phyloP scores from a whole-genome alignment of 2,888 invertebrate genomes.

The Penaeus monodon region DNA sequence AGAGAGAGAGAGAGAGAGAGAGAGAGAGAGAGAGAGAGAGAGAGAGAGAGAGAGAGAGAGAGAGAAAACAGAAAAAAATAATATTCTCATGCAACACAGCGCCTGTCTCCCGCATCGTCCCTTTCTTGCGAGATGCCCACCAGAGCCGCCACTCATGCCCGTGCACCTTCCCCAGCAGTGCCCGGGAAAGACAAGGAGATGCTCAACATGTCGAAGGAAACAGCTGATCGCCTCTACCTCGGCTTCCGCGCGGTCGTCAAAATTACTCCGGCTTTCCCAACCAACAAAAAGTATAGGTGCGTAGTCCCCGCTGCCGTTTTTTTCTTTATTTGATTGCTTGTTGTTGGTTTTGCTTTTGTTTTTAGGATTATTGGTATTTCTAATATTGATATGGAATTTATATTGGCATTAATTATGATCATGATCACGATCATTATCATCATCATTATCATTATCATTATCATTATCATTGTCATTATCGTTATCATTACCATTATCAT shows the following conservation, averaged over 20 bases:
- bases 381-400: too few species aligned
- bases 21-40: neutral
- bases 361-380: neutral
- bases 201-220: constrained; percentile 17
- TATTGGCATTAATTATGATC: too few species aligned
- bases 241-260: constrained; percentile 85
- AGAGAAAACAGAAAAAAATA: too few species aligned
- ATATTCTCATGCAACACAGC: too few species aligned
- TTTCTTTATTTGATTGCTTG: neutral
- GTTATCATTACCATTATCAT: too few species aligned
- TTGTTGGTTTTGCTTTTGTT: neutral
- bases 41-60: neutral
- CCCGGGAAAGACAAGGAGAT: constrained; percentile 28
- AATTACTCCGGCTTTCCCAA: constrained; percentile 82
- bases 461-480: too few species aligned
- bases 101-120: too few species aligned
- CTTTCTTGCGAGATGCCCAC: neutral
- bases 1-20: neutral
- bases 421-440: too few species aligned
- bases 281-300: constrained; percentile 82
- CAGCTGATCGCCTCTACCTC: constrained; percentile 30
- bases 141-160: neutral
- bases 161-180: constrained; percentile 1
- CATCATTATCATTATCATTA: too few species aligned
- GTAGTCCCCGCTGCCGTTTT: constrained; percentile 66